Conservation (phyloP, 2,888 invertebrate genomes). For the Sabatieria punctata region DNA sequence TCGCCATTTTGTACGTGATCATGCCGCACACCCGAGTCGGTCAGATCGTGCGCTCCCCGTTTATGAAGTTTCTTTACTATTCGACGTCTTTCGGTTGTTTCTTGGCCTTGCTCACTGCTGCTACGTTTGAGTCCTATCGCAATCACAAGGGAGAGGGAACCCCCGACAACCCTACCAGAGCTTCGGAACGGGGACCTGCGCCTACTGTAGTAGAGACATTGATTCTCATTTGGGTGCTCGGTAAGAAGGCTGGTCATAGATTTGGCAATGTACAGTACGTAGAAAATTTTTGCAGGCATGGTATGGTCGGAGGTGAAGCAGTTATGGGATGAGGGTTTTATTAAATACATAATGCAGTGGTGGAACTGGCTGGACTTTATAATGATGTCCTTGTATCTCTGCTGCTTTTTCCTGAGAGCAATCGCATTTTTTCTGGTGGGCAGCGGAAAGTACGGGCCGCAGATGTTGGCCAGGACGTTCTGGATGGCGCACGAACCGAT, state of each 20-base stretch:
- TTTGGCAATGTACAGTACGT: no score
- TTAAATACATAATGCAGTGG: conserved; percentile 41
- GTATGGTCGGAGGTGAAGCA: conserved; percentile 44
- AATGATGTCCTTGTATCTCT: conserved; percentile 42
- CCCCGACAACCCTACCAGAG: conserved; percentile 26
- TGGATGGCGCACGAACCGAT: conserved; percentile 42
- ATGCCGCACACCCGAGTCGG: conserved; percentile 35
- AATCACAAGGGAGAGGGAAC: conserved; percentile 17
- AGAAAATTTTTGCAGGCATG: conserved; percentile 38
- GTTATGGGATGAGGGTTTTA: conserved; percentile 42
- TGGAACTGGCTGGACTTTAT: conserved; percentile 45
- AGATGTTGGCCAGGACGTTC: conserved; percentile 31
- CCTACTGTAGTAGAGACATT: conserved; percentile 40
- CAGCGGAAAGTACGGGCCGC: conserved; percentile 30
- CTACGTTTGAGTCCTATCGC: conserved; percentile 28
- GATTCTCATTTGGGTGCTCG: conserved; percentile 40
- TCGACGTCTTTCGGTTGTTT: conserved; percentile 42
- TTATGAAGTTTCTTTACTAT: conserved; percentile 44
- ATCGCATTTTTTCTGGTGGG: conserved; percentile 24
- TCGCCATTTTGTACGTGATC: conserved; percentile 27
- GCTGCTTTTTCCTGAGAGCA: conserved; percentile 39
- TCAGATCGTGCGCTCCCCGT: conserved; percentile 39
- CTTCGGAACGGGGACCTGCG: conserved; percentile 36
- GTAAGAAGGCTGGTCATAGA: no score
- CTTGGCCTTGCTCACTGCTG: conserved; percentile 38